Conservation (phyloP, 1,140 invertebrate genomes). For the Whitmania pigra region DNA sequence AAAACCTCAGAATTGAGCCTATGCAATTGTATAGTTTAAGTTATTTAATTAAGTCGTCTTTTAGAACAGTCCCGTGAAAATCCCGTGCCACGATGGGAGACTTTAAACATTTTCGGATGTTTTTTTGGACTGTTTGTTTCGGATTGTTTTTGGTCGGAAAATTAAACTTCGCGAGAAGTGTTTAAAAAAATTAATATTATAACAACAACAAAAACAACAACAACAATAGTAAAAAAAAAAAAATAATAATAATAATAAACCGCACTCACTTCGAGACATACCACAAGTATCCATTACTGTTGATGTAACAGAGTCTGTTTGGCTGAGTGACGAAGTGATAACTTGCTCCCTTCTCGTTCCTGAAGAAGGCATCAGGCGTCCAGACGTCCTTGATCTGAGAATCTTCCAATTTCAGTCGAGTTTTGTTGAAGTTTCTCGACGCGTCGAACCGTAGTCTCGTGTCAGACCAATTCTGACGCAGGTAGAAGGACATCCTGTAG, state of each 20-base stretch:
- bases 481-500: slow-evolving; percentile 38
- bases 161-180: no score
- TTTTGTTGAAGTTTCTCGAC: slow-evolving; percentile 23
- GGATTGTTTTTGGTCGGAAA: no score
- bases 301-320: slow-evolving; percentile 53
- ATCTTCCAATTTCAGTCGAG: slow-evolving; percentile 31
- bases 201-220: no score
- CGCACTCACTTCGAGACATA: slow-evolving; percentile 33
- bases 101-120: no score
- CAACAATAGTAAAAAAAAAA: no score
- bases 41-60: no score
- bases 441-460: slow-evolving; percentile 28
- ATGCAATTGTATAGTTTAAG: no score
- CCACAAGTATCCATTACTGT: slow-evolving; percentile 45
- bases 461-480: slow-evolving; percentile 40
- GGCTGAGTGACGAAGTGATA: slow-evolving; percentile 44
- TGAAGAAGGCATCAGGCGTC: slow-evolving; percentile 33
- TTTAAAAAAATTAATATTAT: no score
- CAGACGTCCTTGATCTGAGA: slow-evolving; percentile 31
- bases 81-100: no score
- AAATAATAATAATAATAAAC: neutral
- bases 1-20: no score
- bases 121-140: no score
- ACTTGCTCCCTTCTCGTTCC: slow-evolving; percentile 51
- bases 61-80: no score